Percentiles rank a stretch among this genome's conserved stretches.
Conservation (phyloP, 1,140 invertebrate genomes). For the Pachypsylla venusta region DNA sequence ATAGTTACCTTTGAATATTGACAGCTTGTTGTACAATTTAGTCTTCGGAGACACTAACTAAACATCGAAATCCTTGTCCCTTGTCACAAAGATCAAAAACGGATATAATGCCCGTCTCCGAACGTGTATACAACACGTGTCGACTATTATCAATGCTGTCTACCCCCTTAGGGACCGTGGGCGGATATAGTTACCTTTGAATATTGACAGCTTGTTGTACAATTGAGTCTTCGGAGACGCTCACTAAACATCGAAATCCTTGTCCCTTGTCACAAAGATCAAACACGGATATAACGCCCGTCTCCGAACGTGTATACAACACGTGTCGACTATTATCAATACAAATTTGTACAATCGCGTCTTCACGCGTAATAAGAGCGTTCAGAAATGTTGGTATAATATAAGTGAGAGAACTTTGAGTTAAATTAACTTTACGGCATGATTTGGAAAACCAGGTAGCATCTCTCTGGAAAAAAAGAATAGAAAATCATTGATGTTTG, state of each 20-base stretch:
- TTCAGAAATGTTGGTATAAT: conserved; percentile 83
- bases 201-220: conserved; percentile 57
- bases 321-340: conserved; percentile 82
- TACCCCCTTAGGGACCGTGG: too few species aligned
- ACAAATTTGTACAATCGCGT: conserved; percentile 76
- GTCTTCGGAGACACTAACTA: conserved; percentile 62
- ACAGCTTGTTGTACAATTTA: conserved; percentile 60
- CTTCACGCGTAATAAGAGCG: conserved; percentile 66
- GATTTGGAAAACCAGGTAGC: conserved; percentile 87
- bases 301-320: conserved; percentile 75
- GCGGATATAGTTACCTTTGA: too few species aligned
- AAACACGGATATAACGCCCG: conserved; percentile 69
- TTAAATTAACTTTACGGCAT: conserved; percentile 90
- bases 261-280: conserved; percentile 71
- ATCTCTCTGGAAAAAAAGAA: conserved; percentile 42
- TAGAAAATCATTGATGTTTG: too few species aligned
- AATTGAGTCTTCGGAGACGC: conserved; percentile 62
- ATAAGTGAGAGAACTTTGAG: conserved; percentile 70
- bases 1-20: conserved; percentile 67
- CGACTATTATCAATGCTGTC: conserved; percentile 85
- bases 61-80: conserved; percentile 49
- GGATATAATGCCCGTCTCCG: conserved; percentile 63
- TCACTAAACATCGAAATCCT: conserved; percentile 50
- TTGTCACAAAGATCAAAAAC: conserved; percentile 79
- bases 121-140: conserved; percentile 79